Percentiles rank a stretch among this genome's conserved stretches.
Evolutionary conservation across 2,888 invertebrate genomes (phyloP).

Genomic region (Agrochola circellaris): DNA sequence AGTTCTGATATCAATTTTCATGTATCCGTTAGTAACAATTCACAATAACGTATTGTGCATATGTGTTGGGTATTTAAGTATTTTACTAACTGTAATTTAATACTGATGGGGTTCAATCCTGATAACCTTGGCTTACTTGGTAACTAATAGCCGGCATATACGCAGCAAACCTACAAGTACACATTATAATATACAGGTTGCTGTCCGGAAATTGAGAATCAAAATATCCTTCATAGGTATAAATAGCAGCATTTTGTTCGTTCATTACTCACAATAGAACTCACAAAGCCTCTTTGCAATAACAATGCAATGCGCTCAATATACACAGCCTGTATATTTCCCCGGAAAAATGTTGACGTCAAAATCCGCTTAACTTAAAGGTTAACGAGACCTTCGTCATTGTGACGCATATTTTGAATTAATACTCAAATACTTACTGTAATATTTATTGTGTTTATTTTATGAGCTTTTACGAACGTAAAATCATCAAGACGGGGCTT

Average conservation of each 20-base stretch:
- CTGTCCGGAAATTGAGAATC: slow-evolving; percentile 18
- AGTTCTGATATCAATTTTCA: slow-evolving; percentile 61
- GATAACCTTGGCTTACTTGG: slow-evolving; percentile 65
- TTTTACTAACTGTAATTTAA: slow-evolving; percentile 65
- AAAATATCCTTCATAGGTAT: slow-evolving; percentile 12
- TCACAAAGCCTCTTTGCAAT: slow-evolving; percentile 40
- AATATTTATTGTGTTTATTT: slow-evolving; percentile 63
- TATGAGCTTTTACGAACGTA: slow-evolving; percentile 34
- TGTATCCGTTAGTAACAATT: slow-evolving; percentile 50
- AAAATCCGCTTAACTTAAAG: slow-evolving; percentile 83
- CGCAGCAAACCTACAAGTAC: slow-evolving; percentile 19
- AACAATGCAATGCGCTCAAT: slow-evolving; percentile 44
- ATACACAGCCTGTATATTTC: slow-evolving; percentile 55
- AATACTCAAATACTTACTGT: slow-evolving; percentile 78
- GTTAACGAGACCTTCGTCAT: slow-evolving; percentile 84
- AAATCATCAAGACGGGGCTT: slow-evolving; percentile 43
- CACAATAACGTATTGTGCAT: slow-evolving; percentile 55
- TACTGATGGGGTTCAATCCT: slow-evolving; percentile 64
- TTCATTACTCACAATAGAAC: slow-evolving; percentile 11
- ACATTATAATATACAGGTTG: not conserved
- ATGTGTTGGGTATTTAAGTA: slow-evolving; percentile 55
- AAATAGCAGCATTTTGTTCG: slow-evolving; percentile 21
- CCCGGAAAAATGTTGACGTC: slow-evolving; percentile 72
- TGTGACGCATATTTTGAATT: slow-evolving; percentile 82
- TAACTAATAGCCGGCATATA: slow-evolving; percentile 52